Percentiles rank a stretch among this genome's conserved stretches.
Conservation (phyloP, 2,113 vertebrate genomes). For the Stigmatopora argus region DNA sequence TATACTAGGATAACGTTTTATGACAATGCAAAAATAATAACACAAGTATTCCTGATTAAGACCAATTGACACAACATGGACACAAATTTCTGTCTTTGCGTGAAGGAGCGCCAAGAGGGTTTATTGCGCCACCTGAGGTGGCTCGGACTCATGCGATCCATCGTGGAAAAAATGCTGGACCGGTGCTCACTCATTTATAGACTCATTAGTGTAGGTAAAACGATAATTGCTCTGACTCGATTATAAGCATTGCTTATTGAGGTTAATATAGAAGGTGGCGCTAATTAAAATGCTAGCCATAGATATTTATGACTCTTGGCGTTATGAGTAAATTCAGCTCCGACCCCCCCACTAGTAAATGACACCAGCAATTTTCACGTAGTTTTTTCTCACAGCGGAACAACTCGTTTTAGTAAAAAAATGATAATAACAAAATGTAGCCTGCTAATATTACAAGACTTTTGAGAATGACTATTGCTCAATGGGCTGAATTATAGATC, state of each 20-base stretch:
- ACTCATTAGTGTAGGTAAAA: constrained; percentile 6
- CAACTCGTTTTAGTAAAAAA: no score
- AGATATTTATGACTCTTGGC: neutral
- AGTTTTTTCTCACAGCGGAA: no score
- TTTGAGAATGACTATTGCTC: neutral
- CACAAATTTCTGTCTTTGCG: neutral
- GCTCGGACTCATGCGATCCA: neutral
- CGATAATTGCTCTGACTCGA: constrained; percentile 28
- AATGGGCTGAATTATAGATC: neutral
- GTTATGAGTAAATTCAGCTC: no score
- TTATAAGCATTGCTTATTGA: constrained; percentile 36
- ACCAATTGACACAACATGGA: no score
- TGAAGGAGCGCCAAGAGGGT: neutral
- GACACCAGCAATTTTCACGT: no score
- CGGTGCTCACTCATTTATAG: neutral
- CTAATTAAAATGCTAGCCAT: neutral
- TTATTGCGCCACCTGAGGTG: neutral
- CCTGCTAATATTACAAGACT: neutral
- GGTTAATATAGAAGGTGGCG: neutral
- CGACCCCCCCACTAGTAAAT: no score
- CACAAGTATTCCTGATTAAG: no score
- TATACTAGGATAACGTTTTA: neutral
- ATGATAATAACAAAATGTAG: no score
- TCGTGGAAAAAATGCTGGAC: neutral
- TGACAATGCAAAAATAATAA: no score